Evolutionary conservation across 2,888 invertebrate genomes (phyloP), one percentile per base, ranked within the genome.

Genomic region (Hanleya hanleyi): DNA sequence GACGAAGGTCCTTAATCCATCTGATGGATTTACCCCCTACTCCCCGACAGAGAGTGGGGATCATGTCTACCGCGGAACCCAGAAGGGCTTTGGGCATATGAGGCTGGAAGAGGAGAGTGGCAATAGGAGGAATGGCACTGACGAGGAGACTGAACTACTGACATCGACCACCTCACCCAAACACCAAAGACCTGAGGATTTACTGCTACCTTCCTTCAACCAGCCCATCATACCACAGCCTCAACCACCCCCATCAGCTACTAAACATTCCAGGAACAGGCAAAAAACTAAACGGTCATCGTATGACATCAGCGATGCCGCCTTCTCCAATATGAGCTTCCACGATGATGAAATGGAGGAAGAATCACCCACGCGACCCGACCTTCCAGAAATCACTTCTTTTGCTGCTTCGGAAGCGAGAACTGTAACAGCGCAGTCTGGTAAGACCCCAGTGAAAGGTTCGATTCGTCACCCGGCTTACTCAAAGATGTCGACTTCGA

Each of bases 301-400:
- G 3, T 37, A 64, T n/a, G 64, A 37, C 15, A 83, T 85, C 50
- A 80, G 83, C 70, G 81, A 78, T 62, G 81, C 85, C 38, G 87
- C 83, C 18, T 86, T 86, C 75, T 83, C 86, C 38, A 86, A 87
- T 69, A 87, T 87, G 87, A 87, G 87, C 76, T 87, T 85, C 71
- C 84, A 86, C 77, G 86, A 87, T 78, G 84, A 85, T 67, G 84
- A 85, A 70, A 78, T 79, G 36, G 84, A 84, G 51, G 77, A 78
- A 50, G 83, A 80, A 57, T 64, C 36, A 15, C 64, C 64, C 18
- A 37, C 35, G 36, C 9, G 37, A 22, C 18, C 35, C 3, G 35
- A 37, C 2, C 61, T 57, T 32, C 47, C 47, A 2, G 47, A 47
- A 22, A 47, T 22, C 2, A 22, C 18, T 47, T 2, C 4, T 7